These are phyloP conservation scores for Lasioglossum malachurum DNA, from an alignment of 2,888 invertebrate genomes.

Conservation along the genomic window DNA sequence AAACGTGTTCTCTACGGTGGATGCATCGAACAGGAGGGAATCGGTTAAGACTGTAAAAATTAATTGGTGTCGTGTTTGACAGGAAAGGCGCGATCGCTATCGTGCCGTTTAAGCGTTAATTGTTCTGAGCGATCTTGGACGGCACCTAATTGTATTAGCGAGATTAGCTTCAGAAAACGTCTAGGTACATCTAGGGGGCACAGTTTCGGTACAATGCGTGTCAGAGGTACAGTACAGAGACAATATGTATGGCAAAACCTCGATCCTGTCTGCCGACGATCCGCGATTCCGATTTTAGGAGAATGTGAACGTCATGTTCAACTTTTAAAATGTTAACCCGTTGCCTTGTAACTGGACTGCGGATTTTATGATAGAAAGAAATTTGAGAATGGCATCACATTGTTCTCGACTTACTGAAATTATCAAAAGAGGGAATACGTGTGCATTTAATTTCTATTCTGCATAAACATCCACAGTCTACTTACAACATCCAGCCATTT, in stretches of 20 bases:
- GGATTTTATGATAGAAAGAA: too few relatives aligned
- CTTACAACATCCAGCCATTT: too few relatives aligned
- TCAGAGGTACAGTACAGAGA: conserved; percentile 26
- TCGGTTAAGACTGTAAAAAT: neutral
- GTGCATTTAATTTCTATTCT: too few relatives aligned
- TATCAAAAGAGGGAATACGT: too few relatives aligned
- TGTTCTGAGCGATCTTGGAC: neutral
- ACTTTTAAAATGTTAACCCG: neutral
- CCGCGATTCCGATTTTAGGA: neutral
- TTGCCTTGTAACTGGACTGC: neutral
- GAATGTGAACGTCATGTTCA: too few relatives aligned
- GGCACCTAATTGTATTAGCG: conserved; percentile 21
- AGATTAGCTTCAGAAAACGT: conserved; percentile 33
- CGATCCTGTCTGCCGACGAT: neutral
- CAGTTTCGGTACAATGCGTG: neutral
- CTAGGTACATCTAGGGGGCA: conserved; percentile 63
- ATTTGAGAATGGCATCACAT: too few relatives aligned
- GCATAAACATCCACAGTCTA: too few relatives aligned
- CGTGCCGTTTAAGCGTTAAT: conserved; percentile 13
- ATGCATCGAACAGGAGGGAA: neutral
- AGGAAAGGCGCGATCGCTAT: neutral
- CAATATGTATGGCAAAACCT: conserved; percentile 17
- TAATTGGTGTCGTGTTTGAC: neutral
- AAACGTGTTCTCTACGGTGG: neutral
- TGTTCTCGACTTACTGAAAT: too few relatives aligned